Percentiles rank a stretch among this genome's conserved stretches.
Conservation (phyloP, 2,888 invertebrate genomes). For the Scrobipalpa costella region DNA sequence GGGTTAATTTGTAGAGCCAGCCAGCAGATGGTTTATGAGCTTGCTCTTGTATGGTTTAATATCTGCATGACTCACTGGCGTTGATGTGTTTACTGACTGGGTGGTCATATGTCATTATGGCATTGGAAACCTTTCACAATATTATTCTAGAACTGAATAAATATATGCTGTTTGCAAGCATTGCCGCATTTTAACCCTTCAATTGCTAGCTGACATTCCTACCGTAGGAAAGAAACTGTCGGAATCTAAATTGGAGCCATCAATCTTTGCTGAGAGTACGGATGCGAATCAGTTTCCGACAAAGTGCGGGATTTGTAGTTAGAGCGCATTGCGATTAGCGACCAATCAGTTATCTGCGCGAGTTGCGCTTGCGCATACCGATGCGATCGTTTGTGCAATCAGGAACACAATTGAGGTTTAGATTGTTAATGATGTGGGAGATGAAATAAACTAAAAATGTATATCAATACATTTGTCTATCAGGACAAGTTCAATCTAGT, state of each 20-base stretch:
- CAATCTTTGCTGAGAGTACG: neutral
- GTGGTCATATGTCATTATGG: neutral
- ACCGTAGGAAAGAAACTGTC: neutral
- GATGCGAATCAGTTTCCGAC: conserved; percentile 2
- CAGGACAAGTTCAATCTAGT: no score
- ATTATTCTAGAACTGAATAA: neutral
- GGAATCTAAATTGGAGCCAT: neutral
- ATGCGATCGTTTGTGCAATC: neutral
- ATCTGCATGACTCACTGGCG: conserved; percentile 4
- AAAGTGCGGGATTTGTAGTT: conserved; percentile 3
- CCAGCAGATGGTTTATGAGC: conserved; percentile 16
- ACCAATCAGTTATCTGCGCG: neutral
- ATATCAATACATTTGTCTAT: no score
- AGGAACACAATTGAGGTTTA: neutral
- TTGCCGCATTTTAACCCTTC: neutral
- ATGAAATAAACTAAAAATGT: no score
- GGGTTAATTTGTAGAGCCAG: conserved; percentile 13
- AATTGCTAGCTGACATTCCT: neutral
- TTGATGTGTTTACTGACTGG: conserved; percentile 1
- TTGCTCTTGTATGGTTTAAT: neutral
- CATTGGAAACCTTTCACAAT: neutral
- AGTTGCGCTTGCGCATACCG: neutral
- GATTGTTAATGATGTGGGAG: neutral
- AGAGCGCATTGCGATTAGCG: conserved; percentile 1
- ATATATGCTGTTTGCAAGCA: neutral